Evolutionary conservation across 1,140 invertebrate genomes (phyloP), one percentile per base, ranked within the genome.

Genomic region (Aleiodes sp.): DNA sequence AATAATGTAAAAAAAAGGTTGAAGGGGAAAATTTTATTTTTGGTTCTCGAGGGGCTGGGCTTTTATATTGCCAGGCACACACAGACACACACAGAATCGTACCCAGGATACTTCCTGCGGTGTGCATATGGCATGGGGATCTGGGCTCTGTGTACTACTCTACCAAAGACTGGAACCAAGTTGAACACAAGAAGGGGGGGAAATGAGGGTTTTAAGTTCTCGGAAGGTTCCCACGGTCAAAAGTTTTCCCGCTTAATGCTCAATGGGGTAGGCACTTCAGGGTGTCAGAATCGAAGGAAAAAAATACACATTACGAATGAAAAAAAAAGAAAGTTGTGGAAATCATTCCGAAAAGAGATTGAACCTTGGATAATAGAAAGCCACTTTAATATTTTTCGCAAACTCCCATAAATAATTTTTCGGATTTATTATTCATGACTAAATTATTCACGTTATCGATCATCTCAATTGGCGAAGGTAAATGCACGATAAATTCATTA

Each of bases 171-270:
- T 61, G 67, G 67, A 43, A 63, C 60, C 33, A 31, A 69, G 60
- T 62, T n/a, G 21, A 14, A 46, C n/a, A 37, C 9, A 43, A 31
- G 37, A 43, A n/a, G n/a, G 33, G 39, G 64, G 64, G 63, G 63
- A 62, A 67, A 57, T 65, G 68, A 67, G 65, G 52, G 67, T 68
- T 73, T 79, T 75, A 75, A 78, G 76, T 85, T 83, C 82, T 81
- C 79, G 80, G 80, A 84, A 84, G 74, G 81, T 86, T 85, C 84
- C 82, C 84, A 86, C 84, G 84, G 84, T 83, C 83, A 81, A 85
- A 82, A 84, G 78, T 81, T 86, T 81, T 83, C 77, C 80, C 70
- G 78, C 76, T 56, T 29, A 19, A 41, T 39, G 14, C 24, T 68
- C 65, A 33, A 52, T 52, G 46, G 46, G 46, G 46, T 52, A 52